A percentile compares a stretch with the other conserved stretches of the same genome.
phyloP scores from a whole-genome alignment of 2,113 vertebrate genomes.

The Chiloscyllium plagiosum region DNA sequence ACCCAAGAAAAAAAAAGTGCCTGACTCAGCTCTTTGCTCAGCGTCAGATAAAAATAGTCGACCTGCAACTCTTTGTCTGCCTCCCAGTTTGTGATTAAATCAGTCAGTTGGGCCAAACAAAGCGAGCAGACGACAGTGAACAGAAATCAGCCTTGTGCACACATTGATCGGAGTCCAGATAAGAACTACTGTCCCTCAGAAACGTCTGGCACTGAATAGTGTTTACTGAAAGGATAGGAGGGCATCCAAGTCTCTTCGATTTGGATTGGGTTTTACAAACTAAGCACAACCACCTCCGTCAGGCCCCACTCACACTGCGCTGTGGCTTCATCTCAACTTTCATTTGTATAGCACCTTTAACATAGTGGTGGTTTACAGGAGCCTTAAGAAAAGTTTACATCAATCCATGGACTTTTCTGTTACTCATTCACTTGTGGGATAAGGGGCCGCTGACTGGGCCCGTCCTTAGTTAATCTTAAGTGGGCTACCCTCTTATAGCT shows the following conservation, averaged over 20 bases:
- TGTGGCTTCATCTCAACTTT: neutral
- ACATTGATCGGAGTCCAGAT: neutral
- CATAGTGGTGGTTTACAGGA: neutral
- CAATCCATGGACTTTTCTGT: neutral
- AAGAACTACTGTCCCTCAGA: neutral
- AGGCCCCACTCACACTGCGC: neutral
- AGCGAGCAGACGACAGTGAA: neutral
- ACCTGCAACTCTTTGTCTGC: conserved; percentile 16
- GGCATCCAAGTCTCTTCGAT: neutral
- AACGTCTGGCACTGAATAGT: neutral
- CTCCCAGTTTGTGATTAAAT: conserved; percentile 3
- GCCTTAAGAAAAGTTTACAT: neutral
- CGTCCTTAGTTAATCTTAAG: neutral
- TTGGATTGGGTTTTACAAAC: neutral
- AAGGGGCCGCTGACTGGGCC: neutral
- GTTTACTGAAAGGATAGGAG: neutral
- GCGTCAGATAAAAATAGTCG: neutral
- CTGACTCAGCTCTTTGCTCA: conserved; percentile 9
- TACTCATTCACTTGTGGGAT: neutral
- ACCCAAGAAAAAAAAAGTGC: neutral
- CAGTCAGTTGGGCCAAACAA: neutral
- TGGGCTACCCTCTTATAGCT: neutral
- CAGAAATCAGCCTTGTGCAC: conserved; percentile 16
- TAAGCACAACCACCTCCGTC: neutral
- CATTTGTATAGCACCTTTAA: neutral